These are phyloP conservation scores for Antheraea assamensis DNA, from an alignment of 2,888 invertebrate genomes.

Conservation along the genomic window DNA sequence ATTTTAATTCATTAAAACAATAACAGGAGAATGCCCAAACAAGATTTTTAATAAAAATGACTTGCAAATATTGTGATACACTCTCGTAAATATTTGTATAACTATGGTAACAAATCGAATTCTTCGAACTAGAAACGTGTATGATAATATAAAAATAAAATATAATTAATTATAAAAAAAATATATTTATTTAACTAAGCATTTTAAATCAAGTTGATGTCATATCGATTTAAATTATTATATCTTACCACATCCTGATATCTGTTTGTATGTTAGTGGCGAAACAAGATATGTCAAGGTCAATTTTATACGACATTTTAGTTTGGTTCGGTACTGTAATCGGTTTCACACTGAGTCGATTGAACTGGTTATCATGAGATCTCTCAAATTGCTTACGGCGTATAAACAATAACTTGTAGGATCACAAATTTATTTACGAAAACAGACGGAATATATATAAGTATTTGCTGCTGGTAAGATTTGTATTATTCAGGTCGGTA, in stretches of 20 bases:
- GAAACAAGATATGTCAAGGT: conserved; percentile 1
- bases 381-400: not conserved
- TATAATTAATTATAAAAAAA: no score
- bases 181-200: not conserved
- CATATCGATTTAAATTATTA: not conserved
- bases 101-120: no score
- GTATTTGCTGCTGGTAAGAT: not conserved
- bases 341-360: not conserved
- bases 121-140: not conserved
- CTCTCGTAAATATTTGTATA: not conserved
- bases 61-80: not conserved
- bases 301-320: not conserved
- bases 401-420: not conserved
- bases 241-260: not conserved
- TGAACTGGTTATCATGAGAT: not conserved
- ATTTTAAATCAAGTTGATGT: not conserved
- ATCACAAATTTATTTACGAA: not conserved
- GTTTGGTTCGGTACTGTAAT: no score
- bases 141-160: not conserved
- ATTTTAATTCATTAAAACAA: not conserved
- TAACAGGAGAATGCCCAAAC: not conserved
- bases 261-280: not conserved
- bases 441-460: conserved; percentile 5
- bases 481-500: not conserved
- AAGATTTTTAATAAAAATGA: not conserved